A percentile compares a stretch with the other conserved stretches of the same genome.
Evolutionary conservation across 1,140 invertebrate species (phyloP).

Genomic region (Orius laevigatus): DNA sequence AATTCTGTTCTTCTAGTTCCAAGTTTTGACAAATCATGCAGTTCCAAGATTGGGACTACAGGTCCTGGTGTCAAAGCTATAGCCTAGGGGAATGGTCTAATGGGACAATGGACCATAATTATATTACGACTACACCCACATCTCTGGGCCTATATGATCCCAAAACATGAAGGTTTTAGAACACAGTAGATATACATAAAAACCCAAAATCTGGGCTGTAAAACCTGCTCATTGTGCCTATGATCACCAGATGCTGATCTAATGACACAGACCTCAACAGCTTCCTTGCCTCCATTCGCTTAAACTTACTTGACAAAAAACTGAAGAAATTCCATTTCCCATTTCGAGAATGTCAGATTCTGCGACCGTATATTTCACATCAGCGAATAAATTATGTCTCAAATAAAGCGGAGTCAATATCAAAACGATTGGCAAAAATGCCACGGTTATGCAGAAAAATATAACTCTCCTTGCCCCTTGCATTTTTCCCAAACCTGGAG

Average conservation of each 20-base stretch:
- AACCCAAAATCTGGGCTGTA: neutral
- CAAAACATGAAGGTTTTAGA: too few relatives aligned
- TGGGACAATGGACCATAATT: too few relatives aligned
- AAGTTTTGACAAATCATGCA: too few relatives aligned
- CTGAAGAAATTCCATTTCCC: slow-evolving; percentile 53
- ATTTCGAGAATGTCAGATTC: slow-evolving; percentile 69
- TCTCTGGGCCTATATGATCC: too few relatives aligned
- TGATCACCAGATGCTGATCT: slow-evolving; percentile 2
- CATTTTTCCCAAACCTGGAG: slow-evolving; percentile 50
- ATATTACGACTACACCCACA: too few relatives aligned
- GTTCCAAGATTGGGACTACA: too few relatives aligned
- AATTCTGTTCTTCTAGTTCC: neutral
- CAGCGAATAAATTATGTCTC: slow-evolving; percentile 49
- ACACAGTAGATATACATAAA: too few relatives aligned
- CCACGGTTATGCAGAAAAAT: slow-evolving; percentile 53
- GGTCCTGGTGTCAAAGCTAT: too few relatives aligned
- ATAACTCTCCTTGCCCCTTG: slow-evolving; percentile 54
- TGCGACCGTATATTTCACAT: slow-evolving; percentile 54
- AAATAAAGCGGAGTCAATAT: slow-evolving; percentile 58
- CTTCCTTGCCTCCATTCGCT: too few relatives aligned
- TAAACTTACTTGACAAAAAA: slow-evolving; percentile 46
- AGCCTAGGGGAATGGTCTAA: too few relatives aligned
- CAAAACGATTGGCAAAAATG: slow-evolving; percentile 49
- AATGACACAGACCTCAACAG: too few relatives aligned
- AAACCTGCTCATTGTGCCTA: neutral